phyloP scores from a whole-genome alignment of 2,113 vertebrate species.

The Sinocyclocheilus rhinocerous region DNA sequence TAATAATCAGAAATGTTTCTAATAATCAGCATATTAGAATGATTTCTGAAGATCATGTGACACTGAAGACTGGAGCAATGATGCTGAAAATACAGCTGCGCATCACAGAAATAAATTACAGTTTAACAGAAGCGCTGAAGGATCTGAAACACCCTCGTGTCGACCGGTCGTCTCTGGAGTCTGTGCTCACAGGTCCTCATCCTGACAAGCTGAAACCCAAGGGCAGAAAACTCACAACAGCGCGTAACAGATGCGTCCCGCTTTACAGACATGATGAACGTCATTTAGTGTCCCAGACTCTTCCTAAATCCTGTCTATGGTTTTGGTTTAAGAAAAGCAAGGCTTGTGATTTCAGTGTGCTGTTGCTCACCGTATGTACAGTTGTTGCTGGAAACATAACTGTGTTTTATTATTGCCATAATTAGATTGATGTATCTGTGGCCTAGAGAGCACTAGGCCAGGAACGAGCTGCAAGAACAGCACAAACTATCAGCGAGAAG shows the following conservation, averaged over 20 bases:
- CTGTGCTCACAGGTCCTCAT: not conserved
- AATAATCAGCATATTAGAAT: too few relatives aligned
- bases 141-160: slow-evolving; percentile 43
- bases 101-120: too few relatives aligned
- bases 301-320: too few relatives aligned
- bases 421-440: slow-evolving; percentile 39
- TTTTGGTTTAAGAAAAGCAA: not conserved
- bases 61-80: too few relatives aligned
- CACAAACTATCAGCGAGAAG: slow-evolving; percentile 20
- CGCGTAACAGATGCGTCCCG: not conserved
- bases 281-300: not conserved
- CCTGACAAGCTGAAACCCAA: not conserved
- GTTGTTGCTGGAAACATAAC: slow-evolving; percentile 43
- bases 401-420: not conserved
- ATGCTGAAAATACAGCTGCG: too few relatives aligned
- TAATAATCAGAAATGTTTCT: too few relatives aligned
- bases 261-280: not conserved
- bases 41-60: too few relatives aligned
- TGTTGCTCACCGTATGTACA: slow-evolving; percentile 12
- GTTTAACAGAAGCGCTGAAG: not conserved
- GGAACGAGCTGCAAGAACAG: slow-evolving; percentile 13
- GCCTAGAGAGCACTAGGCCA: not conserved
- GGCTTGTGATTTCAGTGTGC: not conserved
- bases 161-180: slow-evolving; percentile 25
- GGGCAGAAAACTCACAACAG: not conserved